A percentile compares a stretch with the other conserved stretches of the same genome.
Evolutionary conservation across 2,888 invertebrate genomes (phyloP).

Genomic region (Amphipyra tragopoginis): DNA sequence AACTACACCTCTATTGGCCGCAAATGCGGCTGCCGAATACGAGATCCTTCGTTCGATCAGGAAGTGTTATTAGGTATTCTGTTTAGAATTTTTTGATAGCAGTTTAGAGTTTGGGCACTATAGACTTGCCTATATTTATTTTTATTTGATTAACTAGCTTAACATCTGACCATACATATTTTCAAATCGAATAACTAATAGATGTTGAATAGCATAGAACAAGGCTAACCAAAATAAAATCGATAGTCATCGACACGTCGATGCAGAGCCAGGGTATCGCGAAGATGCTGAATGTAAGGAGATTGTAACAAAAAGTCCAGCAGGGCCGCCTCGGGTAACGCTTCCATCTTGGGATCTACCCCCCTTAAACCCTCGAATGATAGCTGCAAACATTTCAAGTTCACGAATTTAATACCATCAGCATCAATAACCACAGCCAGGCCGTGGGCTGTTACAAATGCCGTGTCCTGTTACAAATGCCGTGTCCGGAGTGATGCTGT

Average conservation of each 20-base stretch:
- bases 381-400: constrained; percentile 65
- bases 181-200: neutral
- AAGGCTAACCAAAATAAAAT: constrained; percentile 80
- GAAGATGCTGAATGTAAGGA: constrained; percentile 76
- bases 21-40: constrained; percentile 69
- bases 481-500: no score
- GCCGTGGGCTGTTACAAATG: no score
- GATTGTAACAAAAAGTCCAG: constrained; percentile 84
- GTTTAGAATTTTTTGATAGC: no score
- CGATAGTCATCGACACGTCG: constrained; percentile 81
- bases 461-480: no score
- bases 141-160: no score
- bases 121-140: no score
- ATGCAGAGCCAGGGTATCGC: constrained; percentile 72
- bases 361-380: constrained; percentile 79
- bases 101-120: no score
- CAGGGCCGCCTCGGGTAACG: constrained; percentile 85
- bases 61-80: no score
- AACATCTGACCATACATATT: no score
- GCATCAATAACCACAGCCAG: no score
- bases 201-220: neutral
- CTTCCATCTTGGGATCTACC: constrained; percentile 81
- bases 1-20: no score
- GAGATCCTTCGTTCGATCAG: neutral
- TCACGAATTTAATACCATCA: no score